Base-by-base conservation (phyloP, 2,888 invertebrate species). In the Camptogramma bilineatum region DNA sequence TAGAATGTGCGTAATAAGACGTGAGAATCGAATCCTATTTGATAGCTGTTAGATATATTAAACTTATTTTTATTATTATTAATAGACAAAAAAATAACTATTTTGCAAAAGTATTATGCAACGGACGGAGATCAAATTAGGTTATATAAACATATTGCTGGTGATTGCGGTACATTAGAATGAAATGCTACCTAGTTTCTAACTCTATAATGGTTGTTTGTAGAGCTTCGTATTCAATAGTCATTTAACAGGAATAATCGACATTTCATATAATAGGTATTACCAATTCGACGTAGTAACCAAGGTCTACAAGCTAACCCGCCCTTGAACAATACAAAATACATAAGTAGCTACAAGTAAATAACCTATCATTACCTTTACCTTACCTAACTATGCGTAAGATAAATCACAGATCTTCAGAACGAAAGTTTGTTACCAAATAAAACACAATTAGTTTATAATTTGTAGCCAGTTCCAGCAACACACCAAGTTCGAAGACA, bases 401-500 rank as follows among this genome's bases (percentile, higher is more conserved):
- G 1, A 24, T 48, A 24, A 52, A 28, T 28, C 42, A 18, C 47
- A 50, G 39, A 5, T 13, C 39, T 17, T 17, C 42, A 19, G 28
- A 34, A 46, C n/a, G 46, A 63, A 63, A 63, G 57, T 54, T 63
- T 60, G 47, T 63, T 57, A 51, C 39, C 51, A 61, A 59, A 60
- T 63, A 60, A 61, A 70, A 59, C 56, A 56, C 55, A 60, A 60
- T 52, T 31, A 64, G 58, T 60, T 66, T 46, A 69, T 70, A 69
- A 66, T 70, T 68, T 53, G 66, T 51, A 69, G 60, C 66, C 72
- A 68, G 56, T 72, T 69, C 58, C 56, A 56, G 66, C 54, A 58
- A 58, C 67, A 63, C 58, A 64, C 54, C 48, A 73, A 72, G 69
- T 74, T 88, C 83, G 78, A 84, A 84, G 81, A 80, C 82, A 83